These are phyloP conservation scores for Pimpla rufipes DNA, from an alignment of 2,888 invertebrate species.

Conservation along the genomic window DNA sequence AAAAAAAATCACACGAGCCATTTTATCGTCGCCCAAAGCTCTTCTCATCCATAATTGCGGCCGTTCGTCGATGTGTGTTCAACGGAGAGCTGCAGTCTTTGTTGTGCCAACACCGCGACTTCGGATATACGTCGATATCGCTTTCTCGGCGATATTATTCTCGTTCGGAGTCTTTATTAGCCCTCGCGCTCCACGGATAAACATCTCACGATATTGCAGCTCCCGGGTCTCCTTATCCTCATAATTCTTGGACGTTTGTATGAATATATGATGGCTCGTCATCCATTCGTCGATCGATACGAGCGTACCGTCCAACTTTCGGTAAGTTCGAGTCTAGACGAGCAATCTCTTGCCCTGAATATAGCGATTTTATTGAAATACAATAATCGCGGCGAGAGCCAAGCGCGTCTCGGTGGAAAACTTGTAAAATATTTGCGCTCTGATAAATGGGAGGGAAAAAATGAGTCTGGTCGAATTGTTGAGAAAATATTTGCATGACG, in stretches of 20 bases:
- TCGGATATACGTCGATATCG: background rate
- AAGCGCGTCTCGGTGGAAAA: no score
- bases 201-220: conserved; percentile 15
- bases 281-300: background rate
- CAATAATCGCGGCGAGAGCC: no score
- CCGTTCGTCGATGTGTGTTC: background rate
- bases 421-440: no score
- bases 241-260: conserved; percentile 7
- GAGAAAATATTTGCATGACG: no score
- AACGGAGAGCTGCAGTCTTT: background rate
- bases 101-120: background rate
- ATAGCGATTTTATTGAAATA: no score
- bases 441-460: no score
- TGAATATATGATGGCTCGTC: conserved; percentile 5
- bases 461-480: no score
- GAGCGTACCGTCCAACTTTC: no score
- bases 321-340: no score
- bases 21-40: background rate
- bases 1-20: background rate
- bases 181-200: background rate
- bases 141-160: background rate
- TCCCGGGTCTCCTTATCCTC: background rate
- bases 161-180: background rate
- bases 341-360: no score
- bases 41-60: background rate